These are phyloP conservation scores for Scytalopus superciliaris DNA, from an alignment of 2,113 vertebrate genomes.

Conservation along the genomic window DNA sequence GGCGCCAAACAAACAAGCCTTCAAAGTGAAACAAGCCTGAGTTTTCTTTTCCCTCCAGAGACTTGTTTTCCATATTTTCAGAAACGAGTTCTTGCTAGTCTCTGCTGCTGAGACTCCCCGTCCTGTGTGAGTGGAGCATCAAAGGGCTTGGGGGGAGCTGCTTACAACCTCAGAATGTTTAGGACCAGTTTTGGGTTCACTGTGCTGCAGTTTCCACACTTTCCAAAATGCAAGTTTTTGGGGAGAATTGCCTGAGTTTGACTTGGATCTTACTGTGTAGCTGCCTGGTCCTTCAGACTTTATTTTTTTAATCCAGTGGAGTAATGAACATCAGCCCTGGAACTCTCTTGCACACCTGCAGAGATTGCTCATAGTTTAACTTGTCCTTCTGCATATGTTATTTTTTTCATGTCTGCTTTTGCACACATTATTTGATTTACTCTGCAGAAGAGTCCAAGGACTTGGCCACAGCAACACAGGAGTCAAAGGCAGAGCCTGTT, in stretches of 20 bases:
- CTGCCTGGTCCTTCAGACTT: background rate
- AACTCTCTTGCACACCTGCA: slow-evolving; percentile 35
- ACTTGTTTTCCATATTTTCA: background rate
- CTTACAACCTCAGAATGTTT: background rate
- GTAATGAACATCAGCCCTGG: background rate
- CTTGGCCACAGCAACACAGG: background rate
- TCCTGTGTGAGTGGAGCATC: background rate
- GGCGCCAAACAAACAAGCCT: background rate
- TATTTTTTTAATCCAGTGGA: background rate
- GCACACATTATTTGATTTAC: background rate
- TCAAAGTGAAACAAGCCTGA: background rate
- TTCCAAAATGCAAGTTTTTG: background rate
- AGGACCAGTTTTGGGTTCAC: background rate
- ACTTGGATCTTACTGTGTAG: background rate
- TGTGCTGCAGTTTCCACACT: background rate
- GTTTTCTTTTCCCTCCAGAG: background rate
- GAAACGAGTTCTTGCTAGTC: background rate
- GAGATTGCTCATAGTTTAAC: slow-evolving; percentile 7
- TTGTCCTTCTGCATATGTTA: background rate
- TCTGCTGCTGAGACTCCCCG: background rate
- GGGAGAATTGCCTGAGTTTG: background rate
- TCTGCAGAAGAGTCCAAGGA: background rate
- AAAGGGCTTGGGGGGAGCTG: background rate
- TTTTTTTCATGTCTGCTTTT: slow-evolving; percentile 24
- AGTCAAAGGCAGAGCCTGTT: background rate